phyloP scores from a whole-genome alignment of 2,888 invertebrate species.

The Sussaba pulchella region DNA sequence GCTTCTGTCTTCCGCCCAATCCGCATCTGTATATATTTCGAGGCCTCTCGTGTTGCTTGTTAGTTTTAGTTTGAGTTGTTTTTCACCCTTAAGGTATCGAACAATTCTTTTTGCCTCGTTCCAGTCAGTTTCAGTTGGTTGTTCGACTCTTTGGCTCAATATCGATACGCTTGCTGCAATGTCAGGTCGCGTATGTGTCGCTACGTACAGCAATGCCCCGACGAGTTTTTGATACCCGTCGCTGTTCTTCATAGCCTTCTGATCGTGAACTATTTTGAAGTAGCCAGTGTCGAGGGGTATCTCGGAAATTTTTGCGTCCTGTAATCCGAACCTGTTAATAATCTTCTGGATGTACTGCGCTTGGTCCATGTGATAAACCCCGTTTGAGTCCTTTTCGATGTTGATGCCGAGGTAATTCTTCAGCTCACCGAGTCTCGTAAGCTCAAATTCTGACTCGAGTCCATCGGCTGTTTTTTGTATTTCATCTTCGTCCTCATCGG shows the following conservation, averaged over 20 bases:
- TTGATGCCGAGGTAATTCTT: slow-evolving; percentile 58
- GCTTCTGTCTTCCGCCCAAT: slow-evolving; percentile 75
- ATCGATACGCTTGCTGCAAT: slow-evolving; percentile 64
- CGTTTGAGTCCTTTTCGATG: slow-evolving; percentile 49
- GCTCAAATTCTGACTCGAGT: slow-evolving; percentile 49
- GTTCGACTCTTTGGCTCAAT: slow-evolving; percentile 58
- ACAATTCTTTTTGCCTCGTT: slow-evolving; percentile 61
- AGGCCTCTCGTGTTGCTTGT: slow-evolving; percentile 21
- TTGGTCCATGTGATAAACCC: slow-evolving; percentile 60
- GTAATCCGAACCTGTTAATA: slow-evolving; percentile 47
- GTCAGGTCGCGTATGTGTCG: slow-evolving; percentile 60
- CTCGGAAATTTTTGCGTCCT: slow-evolving; percentile 63
- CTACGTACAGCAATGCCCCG: slow-evolving; percentile 65
- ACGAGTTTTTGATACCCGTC: slow-evolving; percentile 43
- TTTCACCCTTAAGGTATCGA: slow-evolving; percentile 65
- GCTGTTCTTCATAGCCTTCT: slow-evolving; percentile 31
- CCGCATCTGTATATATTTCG: slow-evolving; percentile 42
- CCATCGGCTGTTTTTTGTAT: slow-evolving; percentile 42
- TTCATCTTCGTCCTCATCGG: slow-evolving; percentile 5
- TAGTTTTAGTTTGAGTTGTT: slow-evolving; percentile 45
- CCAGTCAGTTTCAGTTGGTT: slow-evolving; percentile 56
- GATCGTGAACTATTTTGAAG: slow-evolving; percentile 36
- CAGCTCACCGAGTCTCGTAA: slow-evolving; percentile 54
- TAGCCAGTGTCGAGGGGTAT: slow-evolving; percentile 60
- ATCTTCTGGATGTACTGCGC: slow-evolving; percentile 64